A percentile compares a stretch with the other conserved stretches of the same genome.
Evolutionary conservation across 2,113 vertebrate genomes (phyloP).

Genomic region (Xiphias gladius): DNA sequence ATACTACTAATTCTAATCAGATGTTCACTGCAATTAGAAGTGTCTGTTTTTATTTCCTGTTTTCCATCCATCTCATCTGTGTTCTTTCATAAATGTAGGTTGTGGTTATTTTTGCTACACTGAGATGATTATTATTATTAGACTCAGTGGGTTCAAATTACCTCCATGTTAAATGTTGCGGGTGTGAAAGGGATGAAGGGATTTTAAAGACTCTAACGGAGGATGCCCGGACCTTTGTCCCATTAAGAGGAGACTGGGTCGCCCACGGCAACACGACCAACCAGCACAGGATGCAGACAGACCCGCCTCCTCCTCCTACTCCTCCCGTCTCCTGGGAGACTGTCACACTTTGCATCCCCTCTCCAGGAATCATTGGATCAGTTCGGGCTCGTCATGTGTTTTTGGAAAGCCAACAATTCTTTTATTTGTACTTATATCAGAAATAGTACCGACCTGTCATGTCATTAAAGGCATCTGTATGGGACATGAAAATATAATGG

Average conservation of each 20-base stretch:
- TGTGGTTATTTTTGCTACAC: conserved; percentile 39
- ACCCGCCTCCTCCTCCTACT: conserved; percentile 4
- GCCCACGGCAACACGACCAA: conserved; percentile 60
- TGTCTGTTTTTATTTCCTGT: conserved; percentile 4
- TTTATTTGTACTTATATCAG: background rate
- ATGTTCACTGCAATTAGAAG: background rate
- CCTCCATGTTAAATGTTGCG: conserved; percentile 31
- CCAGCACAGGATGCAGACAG: conserved; percentile 31
- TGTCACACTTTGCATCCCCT: conserved; percentile 16
- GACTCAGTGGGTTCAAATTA: conserved; percentile 46
- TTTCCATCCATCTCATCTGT: background rate
- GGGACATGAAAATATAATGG: background rate
- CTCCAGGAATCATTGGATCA: conserved; percentile 19
- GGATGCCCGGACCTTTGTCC: conserved; percentile 41
- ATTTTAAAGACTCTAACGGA: conserved; percentile 53
- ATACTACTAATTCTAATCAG: background rate
- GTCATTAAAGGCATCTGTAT: background rate
- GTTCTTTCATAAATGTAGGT: background rate
- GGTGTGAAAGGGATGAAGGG: conserved; percentile 47
- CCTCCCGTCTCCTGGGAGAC: conserved; percentile 26
- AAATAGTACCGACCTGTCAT: background rate
- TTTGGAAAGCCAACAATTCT: background rate
- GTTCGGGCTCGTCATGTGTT: background rate
- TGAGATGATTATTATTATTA: conserved; percentile 44
- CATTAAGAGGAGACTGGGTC: conserved; percentile 55